Evolutionary conservation across 1,140 invertebrate species (phyloP).

Genomic region (Prorops nasuta): DNA sequence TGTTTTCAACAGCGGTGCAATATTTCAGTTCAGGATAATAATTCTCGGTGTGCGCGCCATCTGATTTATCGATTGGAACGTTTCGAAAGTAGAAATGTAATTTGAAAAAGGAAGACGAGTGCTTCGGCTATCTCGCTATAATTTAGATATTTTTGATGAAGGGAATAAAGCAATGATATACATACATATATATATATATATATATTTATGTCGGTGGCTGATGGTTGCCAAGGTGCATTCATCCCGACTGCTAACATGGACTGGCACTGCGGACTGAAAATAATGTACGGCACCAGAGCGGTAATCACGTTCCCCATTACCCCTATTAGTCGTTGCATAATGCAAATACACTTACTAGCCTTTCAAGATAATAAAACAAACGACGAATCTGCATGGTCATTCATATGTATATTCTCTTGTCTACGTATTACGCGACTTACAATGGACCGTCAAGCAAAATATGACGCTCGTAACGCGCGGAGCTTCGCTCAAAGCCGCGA

Average conservation of each 20-base stretch:
- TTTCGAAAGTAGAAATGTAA: too few relatives aligned
- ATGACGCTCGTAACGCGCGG: conserved; percentile 16
- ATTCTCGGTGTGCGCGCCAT: too few relatives aligned
- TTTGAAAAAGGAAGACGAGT: too few relatives aligned
- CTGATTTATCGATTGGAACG: too few relatives aligned
- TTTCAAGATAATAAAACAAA: conserved; percentile 49
- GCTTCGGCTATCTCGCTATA: too few relatives aligned
- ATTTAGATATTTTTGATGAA: too few relatives aligned
- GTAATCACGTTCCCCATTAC: conserved; percentile 47
- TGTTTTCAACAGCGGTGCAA: too few relatives aligned
- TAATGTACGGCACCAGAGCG: conserved; percentile 20
- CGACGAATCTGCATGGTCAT: conserved; percentile 38
- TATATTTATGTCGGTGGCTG: too few relatives aligned
- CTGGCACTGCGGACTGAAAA: conserved; percentile 18
- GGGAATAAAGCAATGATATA: too few relatives aligned
- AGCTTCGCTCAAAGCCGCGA: too few relatives aligned
- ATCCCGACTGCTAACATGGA: conserved; percentile 13
- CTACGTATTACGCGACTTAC: conserved; percentile 8
- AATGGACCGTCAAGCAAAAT: conserved; percentile 17
- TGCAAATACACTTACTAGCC: conserved; percentile 38
- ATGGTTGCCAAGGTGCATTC: conserved; percentile 10
- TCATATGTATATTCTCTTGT: conserved; percentile 38
- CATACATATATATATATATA: too few relatives aligned
- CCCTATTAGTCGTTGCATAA: conserved; percentile 47
- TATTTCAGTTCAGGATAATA: too few relatives aligned